phyloP scores from a whole-genome alignment of 2,888 invertebrate species.

The Imbricaverruca yamaguchii region DNA sequence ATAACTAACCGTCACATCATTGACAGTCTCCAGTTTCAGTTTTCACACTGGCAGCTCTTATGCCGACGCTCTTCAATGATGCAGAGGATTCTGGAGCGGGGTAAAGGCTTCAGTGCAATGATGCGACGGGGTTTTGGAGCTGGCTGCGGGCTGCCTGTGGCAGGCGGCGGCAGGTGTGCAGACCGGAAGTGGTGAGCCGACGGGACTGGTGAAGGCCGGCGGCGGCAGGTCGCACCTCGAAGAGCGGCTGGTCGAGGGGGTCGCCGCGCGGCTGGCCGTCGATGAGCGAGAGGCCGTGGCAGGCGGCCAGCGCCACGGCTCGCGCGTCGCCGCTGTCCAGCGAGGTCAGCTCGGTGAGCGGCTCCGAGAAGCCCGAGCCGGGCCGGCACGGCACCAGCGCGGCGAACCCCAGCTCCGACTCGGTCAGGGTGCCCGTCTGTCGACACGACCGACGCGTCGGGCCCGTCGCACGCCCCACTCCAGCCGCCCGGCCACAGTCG shows the following conservation, averaged over 20 bases:
- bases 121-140: no score
- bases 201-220: no score
- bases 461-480: neutral
- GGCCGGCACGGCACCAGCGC: constrained; percentile 31
- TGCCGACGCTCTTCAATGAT: no score
- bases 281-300: constrained; percentile 45
- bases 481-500: no score
- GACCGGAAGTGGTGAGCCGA: no score
- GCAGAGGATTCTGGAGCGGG: no score
- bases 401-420: constrained; percentile 34
- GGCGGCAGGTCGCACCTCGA: constrained; percentile 33
- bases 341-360: constrained; percentile 30
- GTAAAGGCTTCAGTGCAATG: no score
- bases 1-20: no score
- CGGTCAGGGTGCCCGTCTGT: constrained; percentile 39
- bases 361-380: constrained; percentile 27
- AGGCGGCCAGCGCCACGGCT: constrained; percentile 43
- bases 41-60: no score
- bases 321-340: constrained; percentile 34
- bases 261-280: constrained; percentile 43
- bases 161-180: no score
- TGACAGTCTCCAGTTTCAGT: no score
- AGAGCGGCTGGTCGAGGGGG: constrained; percentile 47
- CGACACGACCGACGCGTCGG: constrained; percentile 19
- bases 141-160: no score